Conservation (phyloP, 2,888 invertebrate genomes). For the Agapetus fuscipes region DNA sequence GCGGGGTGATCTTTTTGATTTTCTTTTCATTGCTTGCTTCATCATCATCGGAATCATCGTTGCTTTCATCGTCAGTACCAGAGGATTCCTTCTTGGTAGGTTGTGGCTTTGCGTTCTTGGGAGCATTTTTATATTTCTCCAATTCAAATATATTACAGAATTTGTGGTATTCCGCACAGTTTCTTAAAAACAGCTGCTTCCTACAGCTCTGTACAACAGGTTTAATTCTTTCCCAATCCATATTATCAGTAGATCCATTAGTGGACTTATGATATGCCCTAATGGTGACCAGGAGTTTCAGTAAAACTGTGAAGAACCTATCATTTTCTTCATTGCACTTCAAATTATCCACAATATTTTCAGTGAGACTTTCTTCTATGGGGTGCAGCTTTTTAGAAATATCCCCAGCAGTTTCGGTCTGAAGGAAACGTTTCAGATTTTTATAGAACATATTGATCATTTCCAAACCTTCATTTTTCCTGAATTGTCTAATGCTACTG, state of each 20-base stretch:
- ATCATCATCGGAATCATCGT: conserved; percentile 18
- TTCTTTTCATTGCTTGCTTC: conserved; percentile 13
- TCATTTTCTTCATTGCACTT: conserved; percentile 38
- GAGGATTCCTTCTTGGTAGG: conserved; percentile 13
- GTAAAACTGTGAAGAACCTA: conserved; percentile 46
- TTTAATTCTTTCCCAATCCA: conserved; percentile 35
- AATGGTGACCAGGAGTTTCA: conserved; percentile 43
- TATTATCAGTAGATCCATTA: conserved; percentile 22
- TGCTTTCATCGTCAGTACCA: conserved; percentile 19
- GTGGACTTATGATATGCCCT: conserved; percentile 37
- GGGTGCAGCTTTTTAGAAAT: conserved; percentile 31
- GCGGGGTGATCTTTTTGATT: neutral
- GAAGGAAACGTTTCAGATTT: conserved; percentile 41
- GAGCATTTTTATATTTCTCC: conserved; percentile 28
- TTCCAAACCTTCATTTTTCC: conserved; percentile 58
- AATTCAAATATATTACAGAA: conserved; percentile 33
- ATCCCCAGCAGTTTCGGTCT: conserved; percentile 31
- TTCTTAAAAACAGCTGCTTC: conserved; percentile 30
- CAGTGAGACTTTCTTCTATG: conserved; percentile 41
- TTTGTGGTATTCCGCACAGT: conserved; percentile 37
- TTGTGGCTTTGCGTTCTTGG: no score
- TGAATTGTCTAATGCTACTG: conserved; percentile 50
- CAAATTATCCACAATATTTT: conserved; percentile 33
- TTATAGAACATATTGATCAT: conserved; percentile 55
- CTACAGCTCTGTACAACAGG: conserved; percentile 31